A percentile compares a stretch with the other conserved stretches of the same genome.
These are phyloP conservation scores for Orycteropus afer DNA, from an alignment of 2,113 vertebrate genomes.

Conservation along the genomic window DNA sequence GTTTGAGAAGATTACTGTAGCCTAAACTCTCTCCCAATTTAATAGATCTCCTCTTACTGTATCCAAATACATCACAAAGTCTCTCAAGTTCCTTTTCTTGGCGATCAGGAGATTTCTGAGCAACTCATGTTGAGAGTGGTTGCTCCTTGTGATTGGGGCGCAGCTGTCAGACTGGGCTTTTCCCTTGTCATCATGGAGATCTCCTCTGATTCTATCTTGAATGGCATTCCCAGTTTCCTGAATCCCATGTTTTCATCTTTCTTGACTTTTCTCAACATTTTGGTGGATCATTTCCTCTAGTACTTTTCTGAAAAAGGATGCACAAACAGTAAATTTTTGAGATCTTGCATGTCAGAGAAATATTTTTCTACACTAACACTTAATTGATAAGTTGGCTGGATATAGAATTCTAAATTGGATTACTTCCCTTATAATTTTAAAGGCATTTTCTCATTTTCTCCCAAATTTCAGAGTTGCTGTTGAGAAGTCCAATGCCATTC, in stretches of 20 bases:
- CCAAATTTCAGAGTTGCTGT: not conserved
- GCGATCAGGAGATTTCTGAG: not conserved
- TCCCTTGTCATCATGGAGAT: not conserved
- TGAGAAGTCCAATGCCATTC: slow-evolving; percentile 6
- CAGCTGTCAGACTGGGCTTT: not conserved
- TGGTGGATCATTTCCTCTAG: not conserved
- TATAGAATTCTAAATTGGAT: slow-evolving; percentile 56
- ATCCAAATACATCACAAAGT: not conserved
- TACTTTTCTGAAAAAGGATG: slow-evolving; percentile 9
- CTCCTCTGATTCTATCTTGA: not conserved
- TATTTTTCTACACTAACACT: not conserved
- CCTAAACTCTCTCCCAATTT: not conserved
- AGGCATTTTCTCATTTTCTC: slow-evolving; percentile 19
- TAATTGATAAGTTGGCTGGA: slow-evolving; percentile 45
- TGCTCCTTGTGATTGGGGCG: not conserved
- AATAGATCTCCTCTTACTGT: not conserved
- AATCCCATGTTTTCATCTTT: not conserved
- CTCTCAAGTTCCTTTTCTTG: not conserved
- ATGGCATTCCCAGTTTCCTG: not conserved
- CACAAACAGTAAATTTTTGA: not conserved
- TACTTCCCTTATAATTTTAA: slow-evolving; percentile 29
- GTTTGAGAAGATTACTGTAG: not conserved
- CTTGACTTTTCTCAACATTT: slow-evolving; percentile 5
- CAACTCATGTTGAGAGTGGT: not conserved
- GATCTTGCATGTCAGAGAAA: not conserved